Evolutionary conservation across 64 coral and sea anemone genomes (phyloP).

Genomic region (Stichodactyla mertensii): DNA sequence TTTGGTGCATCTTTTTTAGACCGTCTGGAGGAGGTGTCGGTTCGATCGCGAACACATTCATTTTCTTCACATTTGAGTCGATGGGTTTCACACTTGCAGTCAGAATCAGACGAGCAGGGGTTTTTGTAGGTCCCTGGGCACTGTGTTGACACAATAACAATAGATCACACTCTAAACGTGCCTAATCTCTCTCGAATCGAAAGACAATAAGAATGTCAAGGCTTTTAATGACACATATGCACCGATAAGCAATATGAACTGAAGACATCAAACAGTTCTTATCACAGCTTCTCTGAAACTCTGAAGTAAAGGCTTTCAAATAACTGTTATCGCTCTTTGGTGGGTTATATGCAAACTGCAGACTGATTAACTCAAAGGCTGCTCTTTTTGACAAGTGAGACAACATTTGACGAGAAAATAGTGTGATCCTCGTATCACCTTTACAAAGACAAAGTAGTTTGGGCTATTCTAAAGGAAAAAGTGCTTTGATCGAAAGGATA

Average conservation of each 20-base stretch:
- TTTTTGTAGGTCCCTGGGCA: background rate
- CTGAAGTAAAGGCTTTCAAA: background rate
- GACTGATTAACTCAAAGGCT: background rate
- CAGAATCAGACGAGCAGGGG: background rate
- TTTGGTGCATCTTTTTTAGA: background rate
- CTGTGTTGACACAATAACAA: background rate
- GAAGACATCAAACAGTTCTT: background rate
- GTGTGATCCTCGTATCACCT: too few species aligned
- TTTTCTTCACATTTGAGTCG: slow-evolving; percentile 12
- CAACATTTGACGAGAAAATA: too few species aligned
- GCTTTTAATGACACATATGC: background rate
- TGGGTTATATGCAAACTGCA: background rate
- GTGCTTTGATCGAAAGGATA: background rate
- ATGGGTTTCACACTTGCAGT: background rate
- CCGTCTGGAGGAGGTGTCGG: too few species aligned
- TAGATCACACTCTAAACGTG: background rate
- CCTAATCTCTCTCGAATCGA: background rate
- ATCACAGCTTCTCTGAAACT: background rate
- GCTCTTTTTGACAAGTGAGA: background rate
- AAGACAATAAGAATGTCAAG: background rate
- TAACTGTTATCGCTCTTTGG: background rate
- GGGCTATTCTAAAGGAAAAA: too few species aligned
- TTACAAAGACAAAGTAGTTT: too few species aligned
- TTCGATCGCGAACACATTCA: background rate
- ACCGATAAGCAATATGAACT: background rate